phyloP scores from a whole-genome alignment of 2,113 vertebrate genomes.

The Erinaceus europaeus region DNA sequence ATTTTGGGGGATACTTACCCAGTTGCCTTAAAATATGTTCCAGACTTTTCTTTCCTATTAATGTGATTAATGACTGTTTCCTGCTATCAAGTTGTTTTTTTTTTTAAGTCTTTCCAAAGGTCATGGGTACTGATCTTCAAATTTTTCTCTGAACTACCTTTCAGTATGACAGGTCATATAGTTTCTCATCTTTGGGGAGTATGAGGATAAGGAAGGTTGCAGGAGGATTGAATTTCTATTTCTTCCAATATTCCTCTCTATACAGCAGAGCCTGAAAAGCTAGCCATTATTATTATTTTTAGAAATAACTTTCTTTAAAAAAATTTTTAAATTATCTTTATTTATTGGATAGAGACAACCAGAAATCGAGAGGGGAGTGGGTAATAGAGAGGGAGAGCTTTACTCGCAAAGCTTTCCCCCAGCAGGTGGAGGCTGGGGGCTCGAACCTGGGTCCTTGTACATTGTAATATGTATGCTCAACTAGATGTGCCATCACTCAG shows the following conservation, averaged over 20 bases:
- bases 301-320: no score
- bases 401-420: no score
- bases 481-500: no score
- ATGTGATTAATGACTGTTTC: neutral
- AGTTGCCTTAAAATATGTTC: neutral
- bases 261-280: neutral
- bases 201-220: neutral
- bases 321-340: no score
- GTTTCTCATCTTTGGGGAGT: neutral
- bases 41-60: conserved; percentile 29
- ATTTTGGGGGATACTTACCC: neutral
- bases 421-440: no score
- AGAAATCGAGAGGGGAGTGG: no score
- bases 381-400: no score
- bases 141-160: neutral
- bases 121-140: neutral
- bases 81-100: neutral
- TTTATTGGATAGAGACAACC: no score
- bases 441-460: no score
- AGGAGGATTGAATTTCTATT: neutral
- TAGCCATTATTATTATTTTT: no score
- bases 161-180: neutral
- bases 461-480: no score
- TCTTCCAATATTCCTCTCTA: neutral
- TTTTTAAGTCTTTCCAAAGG: neutral